phyloP scores from a whole-genome alignment of 2,113 vertebrate genomes.

The Lophura nycthemera region DNA sequence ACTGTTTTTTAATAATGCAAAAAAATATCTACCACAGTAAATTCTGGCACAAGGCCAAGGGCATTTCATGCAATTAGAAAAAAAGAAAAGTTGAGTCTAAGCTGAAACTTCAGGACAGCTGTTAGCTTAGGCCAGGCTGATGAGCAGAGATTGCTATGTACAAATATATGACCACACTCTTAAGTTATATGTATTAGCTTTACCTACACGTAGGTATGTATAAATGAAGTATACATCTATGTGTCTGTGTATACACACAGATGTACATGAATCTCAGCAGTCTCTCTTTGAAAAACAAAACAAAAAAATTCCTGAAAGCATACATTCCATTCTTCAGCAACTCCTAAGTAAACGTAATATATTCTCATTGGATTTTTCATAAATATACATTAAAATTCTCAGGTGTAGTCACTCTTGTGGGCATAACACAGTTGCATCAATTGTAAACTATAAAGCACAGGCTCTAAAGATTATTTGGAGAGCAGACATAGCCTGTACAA shows the following conservation, averaged over 20 bases:
- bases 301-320: not conserved
- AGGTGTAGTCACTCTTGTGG: not conserved
- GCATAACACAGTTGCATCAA: not conserved
- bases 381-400: constrained; percentile 19
- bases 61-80: not conserved
- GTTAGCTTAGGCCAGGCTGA: not conserved
- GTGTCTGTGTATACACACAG: not conserved
- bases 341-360: not conserved
- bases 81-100: not conserved
- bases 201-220: not conserved
- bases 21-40: not conserved
- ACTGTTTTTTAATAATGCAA: not conserved
- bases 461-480: not conserved
- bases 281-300: not conserved
- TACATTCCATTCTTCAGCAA: not conserved
- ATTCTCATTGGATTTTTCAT: not conserved
- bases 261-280: not conserved
- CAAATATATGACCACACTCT: not conserved
- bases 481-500: not conserved
- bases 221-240: not conserved
- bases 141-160: not conserved
- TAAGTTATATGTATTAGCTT: constrained; percentile 7
- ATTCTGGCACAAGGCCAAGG: not conserved
- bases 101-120: not conserved
- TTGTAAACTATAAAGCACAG: not conserved